Evolutionary conservation across 2,113 vertebrate species (phyloP).

Genomic region (Meleagris gallopavo): DNA sequence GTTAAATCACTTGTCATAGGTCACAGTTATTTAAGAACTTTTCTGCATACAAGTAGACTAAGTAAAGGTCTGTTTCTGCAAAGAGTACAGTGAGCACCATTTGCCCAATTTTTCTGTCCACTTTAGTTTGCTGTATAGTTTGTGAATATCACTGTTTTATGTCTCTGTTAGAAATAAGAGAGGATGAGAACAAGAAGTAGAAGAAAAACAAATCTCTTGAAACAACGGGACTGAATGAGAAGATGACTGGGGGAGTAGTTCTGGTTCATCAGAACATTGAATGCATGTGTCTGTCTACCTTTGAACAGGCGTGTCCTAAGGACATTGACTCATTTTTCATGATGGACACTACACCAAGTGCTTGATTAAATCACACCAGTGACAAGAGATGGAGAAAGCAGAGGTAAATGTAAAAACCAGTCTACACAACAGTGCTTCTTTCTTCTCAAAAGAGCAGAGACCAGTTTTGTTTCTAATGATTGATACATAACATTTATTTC

Average conservation of each 20-base stretch:
- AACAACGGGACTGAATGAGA: background rate
- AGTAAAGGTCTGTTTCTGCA: background rate
- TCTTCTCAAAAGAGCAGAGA: conserved; percentile 4
- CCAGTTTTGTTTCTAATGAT: conserved; percentile 3
- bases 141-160: background rate
- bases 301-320: background rate
- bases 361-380: background rate
- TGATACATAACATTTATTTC: conserved; percentile 19
- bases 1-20: background rate
- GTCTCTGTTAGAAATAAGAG: background rate
- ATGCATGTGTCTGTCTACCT: background rate
- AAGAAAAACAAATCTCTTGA: background rate
- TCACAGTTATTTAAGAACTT: background rate
- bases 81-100: background rate
- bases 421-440: background rate
- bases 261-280: background rate
- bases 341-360: background rate
- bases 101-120: background rate
- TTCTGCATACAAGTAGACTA: background rate
- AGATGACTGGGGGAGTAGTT: background rate
- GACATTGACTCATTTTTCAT: background rate
- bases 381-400: background rate
- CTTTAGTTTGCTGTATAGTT: background rate
- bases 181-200: background rate
- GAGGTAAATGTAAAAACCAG: background rate